Percentiles rank a stretch among this genome's conserved stretches.
Conservation (phyloP, 2,797 vertebrate genomes). For the Mormyrops boulengeri region DNA sequence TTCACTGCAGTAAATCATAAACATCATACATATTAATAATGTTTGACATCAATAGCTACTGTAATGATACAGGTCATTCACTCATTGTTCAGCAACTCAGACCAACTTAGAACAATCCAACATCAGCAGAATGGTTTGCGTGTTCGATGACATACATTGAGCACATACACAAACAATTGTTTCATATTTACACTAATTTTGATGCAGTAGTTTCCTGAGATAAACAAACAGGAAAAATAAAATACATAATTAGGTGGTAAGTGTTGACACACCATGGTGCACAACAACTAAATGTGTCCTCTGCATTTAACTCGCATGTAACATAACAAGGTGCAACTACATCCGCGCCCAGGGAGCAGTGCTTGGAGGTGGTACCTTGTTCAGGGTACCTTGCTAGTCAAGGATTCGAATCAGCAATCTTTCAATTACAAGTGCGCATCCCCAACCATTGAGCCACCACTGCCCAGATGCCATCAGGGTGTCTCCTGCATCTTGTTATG, state of each 20-base stretch:
- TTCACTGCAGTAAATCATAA: neutral
- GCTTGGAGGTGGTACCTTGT: too few species aligned
- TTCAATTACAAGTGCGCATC: too few species aligned
- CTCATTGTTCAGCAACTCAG: too few species aligned
- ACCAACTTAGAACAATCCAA: neutral
- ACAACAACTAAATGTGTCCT: too few species aligned
- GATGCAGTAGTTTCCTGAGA: neutral
- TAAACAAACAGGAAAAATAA: neutral
- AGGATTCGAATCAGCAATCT: too few species aligned
- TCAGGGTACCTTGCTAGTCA: too few species aligned
- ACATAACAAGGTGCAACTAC: too few species aligned
- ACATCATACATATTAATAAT: neutral
- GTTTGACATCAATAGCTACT: neutral
- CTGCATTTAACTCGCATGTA: too few species aligned
- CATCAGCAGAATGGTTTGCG: neutral
- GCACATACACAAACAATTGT: neutral
- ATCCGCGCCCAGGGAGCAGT: too few species aligned
- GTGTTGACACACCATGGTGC: too few species aligned
- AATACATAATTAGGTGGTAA: neutral
- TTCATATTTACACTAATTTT: neutral
- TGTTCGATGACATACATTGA: neutral
- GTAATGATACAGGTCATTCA: neutral
- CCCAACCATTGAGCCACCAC: too few species aligned
- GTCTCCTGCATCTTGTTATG: neutral
- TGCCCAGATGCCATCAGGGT: too few species aligned